phyloP scores from a whole-genome alignment of 1,140 invertebrate species.

The Melanaphis sacchari region DNA sequence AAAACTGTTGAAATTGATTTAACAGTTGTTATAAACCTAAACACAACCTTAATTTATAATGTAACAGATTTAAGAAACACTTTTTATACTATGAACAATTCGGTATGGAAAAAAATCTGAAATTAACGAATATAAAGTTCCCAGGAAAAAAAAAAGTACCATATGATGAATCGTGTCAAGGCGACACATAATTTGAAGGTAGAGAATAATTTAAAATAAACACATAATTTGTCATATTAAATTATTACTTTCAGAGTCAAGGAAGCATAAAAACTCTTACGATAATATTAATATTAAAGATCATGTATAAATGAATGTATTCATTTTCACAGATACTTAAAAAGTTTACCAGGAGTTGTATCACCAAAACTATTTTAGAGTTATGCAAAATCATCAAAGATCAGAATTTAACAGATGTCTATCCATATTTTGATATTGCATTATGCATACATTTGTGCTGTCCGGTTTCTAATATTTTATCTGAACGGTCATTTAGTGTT shows the following conservation, averaged over 20 bases:
- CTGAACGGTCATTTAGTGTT: no score
- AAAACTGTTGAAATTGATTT: conserved; percentile 2
- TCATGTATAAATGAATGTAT: conserved; percentile 26
- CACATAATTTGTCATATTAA: background rate
- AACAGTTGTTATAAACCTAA: background rate
- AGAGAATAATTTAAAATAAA: background rate
- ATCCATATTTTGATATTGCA: background rate
- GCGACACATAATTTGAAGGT: background rate
- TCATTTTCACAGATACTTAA: conserved; percentile 6
- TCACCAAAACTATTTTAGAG: background rate
- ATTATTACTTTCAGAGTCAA: background rate
- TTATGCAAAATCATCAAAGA: background rate
- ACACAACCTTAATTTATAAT: conserved; percentile 11
- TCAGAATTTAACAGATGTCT: background rate
- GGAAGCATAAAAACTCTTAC: background rate
- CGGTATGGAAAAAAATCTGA: conserved; percentile 22
- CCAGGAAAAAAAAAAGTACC: background rate
- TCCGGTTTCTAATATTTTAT: background rate
- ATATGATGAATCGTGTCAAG: conserved; percentile 12
- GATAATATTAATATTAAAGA: conserved; percentile 3
- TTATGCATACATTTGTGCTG: background rate
- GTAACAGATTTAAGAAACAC: conserved; percentile 14
- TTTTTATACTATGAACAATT: conserved; percentile 16
- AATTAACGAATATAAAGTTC: conserved; percentile 13
- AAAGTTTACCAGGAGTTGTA: background rate